These are phyloP conservation scores for Tuberolachnus salignus DNA, from an alignment of 2,888 invertebrate genomes.

Conservation along the genomic window DNA sequence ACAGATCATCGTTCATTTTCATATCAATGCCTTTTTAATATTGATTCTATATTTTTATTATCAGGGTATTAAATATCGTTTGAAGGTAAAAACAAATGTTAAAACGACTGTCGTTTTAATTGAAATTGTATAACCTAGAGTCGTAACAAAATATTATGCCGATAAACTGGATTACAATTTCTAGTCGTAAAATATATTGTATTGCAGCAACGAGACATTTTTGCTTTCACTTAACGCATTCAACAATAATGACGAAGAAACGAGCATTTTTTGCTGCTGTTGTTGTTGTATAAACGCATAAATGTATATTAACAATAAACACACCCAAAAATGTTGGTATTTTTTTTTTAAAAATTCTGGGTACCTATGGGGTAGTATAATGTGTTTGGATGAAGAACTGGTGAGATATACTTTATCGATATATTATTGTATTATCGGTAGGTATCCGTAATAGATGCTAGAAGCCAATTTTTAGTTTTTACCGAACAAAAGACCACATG, in stretches of 20 bases:
- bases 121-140: too few relatives aligned
- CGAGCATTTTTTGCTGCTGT: too few relatives aligned
- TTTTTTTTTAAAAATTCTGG: neutral
- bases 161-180: conserved; percentile 23
- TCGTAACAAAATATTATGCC: too few relatives aligned
- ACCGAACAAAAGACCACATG: conserved; percentile 37
- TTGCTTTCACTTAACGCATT: conserved; percentile 27
- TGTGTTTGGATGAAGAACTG: too few relatives aligned
- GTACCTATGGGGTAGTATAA: neutral
- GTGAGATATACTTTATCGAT: too few relatives aligned
- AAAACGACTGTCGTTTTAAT: too few relatives aligned
- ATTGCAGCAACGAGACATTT: neutral
- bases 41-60: too few relatives aligned
- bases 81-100: too few relatives aligned
- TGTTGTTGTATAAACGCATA: neutral
- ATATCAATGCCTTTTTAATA: too few relatives aligned
- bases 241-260: neutral
- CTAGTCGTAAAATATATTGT: conserved; percentile 18
- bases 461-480: conserved; percentile 31
- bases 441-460: neutral
- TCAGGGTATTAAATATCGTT: too few relatives aligned
- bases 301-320: neutral
- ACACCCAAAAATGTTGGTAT: neutral
- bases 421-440: too few relatives aligned
- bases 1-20: too few relatives aligned